Base-by-base conservation (phyloP, 1,140 invertebrate genomes). In the Lineus longissimus region DNA sequence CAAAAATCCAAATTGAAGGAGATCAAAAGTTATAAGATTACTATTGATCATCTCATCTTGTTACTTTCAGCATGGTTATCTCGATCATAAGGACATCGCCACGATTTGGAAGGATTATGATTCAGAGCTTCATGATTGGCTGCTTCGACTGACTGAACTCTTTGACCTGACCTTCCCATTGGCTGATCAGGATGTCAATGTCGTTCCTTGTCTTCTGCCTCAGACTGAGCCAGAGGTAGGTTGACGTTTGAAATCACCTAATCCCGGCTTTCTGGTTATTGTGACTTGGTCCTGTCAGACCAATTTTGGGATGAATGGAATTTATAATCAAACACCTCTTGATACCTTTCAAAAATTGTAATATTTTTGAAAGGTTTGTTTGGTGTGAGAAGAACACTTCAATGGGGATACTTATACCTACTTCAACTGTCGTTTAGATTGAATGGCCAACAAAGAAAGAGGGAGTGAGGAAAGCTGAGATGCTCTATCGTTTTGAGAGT, bases 131-230 rank as follows among this genome's bases (percentile, higher is more conserved):
- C 78, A 78, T 57, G 69, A 71, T 0, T 81, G 80, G 80, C 67
- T 81, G 15, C 67, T 81, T 13, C 66, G 76, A 47, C 68, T 81
- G 29, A 81, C 80, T 0, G 78, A 81, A 59, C 77, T 77, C 61
- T 81, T 81, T 75, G 78, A 80, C 61, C 68, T 81, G 56, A 81
- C 78, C 1, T 81, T 78, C 61, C 73, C 76, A 9, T 64, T 79
- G 1, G 27, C 62, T 0, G 71, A 77, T 36, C 69, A 78, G 51
- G 65, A 71, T 25, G 70, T 71, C 19, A 80, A 80, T 63, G 65
- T 81, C 40, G 76, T 81, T 4, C 80, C 78, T 0, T 81, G 80
- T 68, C 72, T 80, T 0, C 68, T 80, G 13, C 73, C 78, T 13
- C 70, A 72, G 40, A 56, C 55, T 27, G 71, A 70, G 54, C 70